These are phyloP conservation scores for Polyploca ridens DNA, from an alignment of 2,888 invertebrate genomes.

Conservation along the genomic window DNA sequence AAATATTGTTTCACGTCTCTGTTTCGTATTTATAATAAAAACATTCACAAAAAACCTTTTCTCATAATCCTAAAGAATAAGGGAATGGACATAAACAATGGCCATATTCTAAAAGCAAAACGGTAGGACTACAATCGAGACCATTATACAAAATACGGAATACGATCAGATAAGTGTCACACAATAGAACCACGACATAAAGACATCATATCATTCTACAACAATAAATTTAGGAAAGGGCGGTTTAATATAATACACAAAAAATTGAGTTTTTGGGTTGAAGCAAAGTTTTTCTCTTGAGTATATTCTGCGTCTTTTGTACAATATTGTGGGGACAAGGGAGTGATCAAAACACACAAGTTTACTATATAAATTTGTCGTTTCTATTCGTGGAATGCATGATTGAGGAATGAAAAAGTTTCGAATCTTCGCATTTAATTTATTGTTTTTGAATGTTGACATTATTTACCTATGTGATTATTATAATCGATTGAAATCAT, in stretches of 20 bases:
- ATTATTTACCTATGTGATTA: too few relatives aligned
- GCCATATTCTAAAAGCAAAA: conserved; percentile 41
- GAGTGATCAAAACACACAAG: conserved; percentile 79
- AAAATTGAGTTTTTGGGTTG: conserved; percentile 68
- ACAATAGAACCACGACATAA: conserved; percentile 77
- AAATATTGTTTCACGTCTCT: too few relatives aligned
- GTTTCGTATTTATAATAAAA: too few relatives aligned
- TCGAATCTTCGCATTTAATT: too few relatives aligned
- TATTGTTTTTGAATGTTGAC: too few relatives aligned
- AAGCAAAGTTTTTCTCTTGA: conserved; percentile 68
- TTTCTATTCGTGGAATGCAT: conserved; percentile 25
- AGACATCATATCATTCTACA: conserved; percentile 82
- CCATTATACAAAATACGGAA: conserved; percentile 72
- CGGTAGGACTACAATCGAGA: conserved; percentile 40
- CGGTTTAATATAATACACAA: conserved; percentile 77
- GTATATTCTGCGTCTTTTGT: conserved; percentile 62
- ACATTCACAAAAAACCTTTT: conserved; percentile 10
- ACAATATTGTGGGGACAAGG: conserved; percentile 71
- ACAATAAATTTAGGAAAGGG: conserved; percentile 80
- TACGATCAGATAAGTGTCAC: conserved; percentile 80
- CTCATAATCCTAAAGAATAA: conserved; percentile 11
- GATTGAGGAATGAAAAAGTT: too few relatives aligned
- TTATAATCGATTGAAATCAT: too few relatives aligned
- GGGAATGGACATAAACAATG: conserved; percentile 33
- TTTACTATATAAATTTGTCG: conserved; percentile 56